Evolutionary conservation across 2,797 vertebrate species (phyloP).

Genomic region (Salarias fasciatus): DNA sequence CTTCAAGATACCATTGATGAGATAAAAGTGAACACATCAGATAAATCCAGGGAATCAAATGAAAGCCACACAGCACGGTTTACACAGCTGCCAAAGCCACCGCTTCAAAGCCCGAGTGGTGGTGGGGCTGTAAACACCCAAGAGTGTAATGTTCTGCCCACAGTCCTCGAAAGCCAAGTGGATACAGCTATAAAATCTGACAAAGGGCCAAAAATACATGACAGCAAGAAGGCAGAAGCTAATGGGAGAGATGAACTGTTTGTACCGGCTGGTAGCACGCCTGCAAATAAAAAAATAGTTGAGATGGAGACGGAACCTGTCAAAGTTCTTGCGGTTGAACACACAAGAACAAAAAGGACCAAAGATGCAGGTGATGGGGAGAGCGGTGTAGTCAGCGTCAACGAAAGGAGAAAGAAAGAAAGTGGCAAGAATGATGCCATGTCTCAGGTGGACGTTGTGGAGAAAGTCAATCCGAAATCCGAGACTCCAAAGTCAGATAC

Average conservation of each 20-base stretch:
- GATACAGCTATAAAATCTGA: slow-evolving; percentile 63
- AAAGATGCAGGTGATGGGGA: slow-evolving; percentile 19
- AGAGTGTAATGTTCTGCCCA: slow-evolving; percentile 59
- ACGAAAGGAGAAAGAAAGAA: slow-evolving; percentile 12
- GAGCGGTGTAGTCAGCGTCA: neutral
- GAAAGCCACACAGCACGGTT: slow-evolving; percentile 55
- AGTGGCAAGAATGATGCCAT: slow-evolving; percentile 16
- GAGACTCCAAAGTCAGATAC: slow-evolving; percentile 9
- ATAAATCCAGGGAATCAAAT: slow-evolving; percentile 72
- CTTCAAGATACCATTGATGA: slow-evolving; percentile 45
- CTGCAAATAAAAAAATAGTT: slow-evolving; percentile 34
- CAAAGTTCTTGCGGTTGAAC: neutral
- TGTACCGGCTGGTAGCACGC: slow-evolving; percentile 18
- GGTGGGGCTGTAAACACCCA: slow-evolving; percentile 39
- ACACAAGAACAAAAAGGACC: slow-evolving; percentile 20
- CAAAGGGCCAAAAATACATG: slow-evolving; percentile 61
- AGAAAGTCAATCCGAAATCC: slow-evolving; percentile 19
- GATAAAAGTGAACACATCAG: slow-evolving; percentile 46
- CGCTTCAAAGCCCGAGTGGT: slow-evolving; percentile 34
- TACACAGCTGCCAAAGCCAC: slow-evolving; percentile 58
- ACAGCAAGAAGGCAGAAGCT: slow-evolving; percentile 48
- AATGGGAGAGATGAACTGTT: slow-evolving; percentile 12
- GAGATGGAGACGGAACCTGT: slow-evolving; percentile 54
- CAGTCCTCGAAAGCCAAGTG: slow-evolving; percentile 49
- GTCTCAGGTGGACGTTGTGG: slow-evolving; percentile 7